Evolutionary conservation across 2,113 vertebrate genomes (phyloP).

Genomic region (Pedionomus torquatus): DNA sequence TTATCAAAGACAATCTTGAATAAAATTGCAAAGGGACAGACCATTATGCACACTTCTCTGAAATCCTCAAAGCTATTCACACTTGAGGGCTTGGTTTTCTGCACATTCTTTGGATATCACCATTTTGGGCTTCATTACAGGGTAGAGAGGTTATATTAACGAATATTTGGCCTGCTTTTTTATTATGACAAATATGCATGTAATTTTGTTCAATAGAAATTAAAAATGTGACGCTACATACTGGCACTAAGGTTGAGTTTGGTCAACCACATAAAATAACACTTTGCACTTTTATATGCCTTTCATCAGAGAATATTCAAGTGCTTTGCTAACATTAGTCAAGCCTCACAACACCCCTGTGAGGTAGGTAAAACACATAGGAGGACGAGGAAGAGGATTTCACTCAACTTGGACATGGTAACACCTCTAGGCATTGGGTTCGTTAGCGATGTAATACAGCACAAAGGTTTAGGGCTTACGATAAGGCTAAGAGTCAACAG

Average conservation of each 20-base stretch:
- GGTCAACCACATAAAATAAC: conserved; percentile 18
- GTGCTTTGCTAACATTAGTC: conserved; percentile 35
- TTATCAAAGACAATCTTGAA: background rate
- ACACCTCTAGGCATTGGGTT: background rate
- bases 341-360: conserved; percentile 58
- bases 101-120: background rate
- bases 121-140: conserved; percentile 6
- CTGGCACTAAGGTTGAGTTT: conserved; percentile 9
- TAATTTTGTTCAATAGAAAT: background rate
- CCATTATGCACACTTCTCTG: background rate
- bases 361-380: conserved; percentile 57
- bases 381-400: conserved; percentile 2
- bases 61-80: background rate
- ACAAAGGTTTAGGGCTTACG: background rate
- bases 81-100: background rate
- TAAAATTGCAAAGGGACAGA: background rate
- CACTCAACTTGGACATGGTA: background rate
- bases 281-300: conserved; percentile 5
- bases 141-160: background rate
- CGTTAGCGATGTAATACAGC: background rate
- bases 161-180: background rate
- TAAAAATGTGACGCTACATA: background rate
- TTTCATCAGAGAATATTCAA: conserved; percentile 35
- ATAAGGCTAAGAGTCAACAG: conserved; percentile 23
- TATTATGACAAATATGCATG: background rate